Evolutionary conservation across 2,113 vertebrate genomes (phyloP), one percentile per base, ranked within the genome.

Genomic region (human (Homo sapiens)): DNA sequence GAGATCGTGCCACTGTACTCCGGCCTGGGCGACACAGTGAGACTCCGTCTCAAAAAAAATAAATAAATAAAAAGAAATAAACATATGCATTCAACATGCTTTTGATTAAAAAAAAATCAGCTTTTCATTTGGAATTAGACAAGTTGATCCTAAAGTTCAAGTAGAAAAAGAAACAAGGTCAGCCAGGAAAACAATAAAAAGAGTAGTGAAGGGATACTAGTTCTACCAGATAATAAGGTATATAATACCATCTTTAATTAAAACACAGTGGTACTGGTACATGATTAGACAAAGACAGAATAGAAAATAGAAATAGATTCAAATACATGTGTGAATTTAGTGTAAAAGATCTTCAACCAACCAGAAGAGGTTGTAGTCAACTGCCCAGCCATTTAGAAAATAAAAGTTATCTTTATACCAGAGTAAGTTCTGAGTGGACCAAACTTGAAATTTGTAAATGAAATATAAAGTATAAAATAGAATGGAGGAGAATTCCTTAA

Each of bases 171-270:
- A 84, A 84, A n/a, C 5, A 64, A 75, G n/a, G 45, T 72, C 70
- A 92, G 43, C 73, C 52, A 92, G 64, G 75, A 80, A 92, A 87
- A 80, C 18, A 45, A 32, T 79, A 86, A 79, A 70, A 95, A 61
- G 38, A 90, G 64, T 2, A 68, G 43, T 32, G 57, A 64, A 12
- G 75, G 64, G 40, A 79, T 59, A 92, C 27, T 73, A 57, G 50
- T 80, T 80, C 8, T 59, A 12, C 5, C 73, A 73, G 61, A 92
- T 61, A 72, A n/a, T 91, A 72, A 87, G 70, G 61, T 80, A 80
- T 72, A 8, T 70, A 86, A 40, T 86, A 35, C 57, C 85, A 23
- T 78, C 11, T 90, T 8, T 90, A 35, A 68, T 87, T n/a, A 78
- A 90, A 95, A 50, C 48, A 94, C 6, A 40, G n/a, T 23, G 22